phyloP scores from a whole-genome alignment of 2,888 invertebrate genomes.

The Ophion slaviceki region DNA sequence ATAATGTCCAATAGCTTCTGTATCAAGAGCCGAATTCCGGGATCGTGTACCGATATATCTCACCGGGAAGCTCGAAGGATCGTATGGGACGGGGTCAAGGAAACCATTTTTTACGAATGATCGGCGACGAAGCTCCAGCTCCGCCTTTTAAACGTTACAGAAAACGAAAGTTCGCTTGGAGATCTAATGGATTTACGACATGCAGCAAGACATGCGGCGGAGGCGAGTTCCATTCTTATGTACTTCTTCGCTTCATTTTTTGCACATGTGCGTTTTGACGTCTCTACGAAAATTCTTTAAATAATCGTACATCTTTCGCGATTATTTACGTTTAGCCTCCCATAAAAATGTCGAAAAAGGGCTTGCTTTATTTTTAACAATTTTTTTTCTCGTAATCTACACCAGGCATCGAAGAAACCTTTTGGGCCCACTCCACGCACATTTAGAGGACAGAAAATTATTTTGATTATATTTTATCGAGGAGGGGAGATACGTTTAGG shows the following conservation, averaged over 20 bases:
- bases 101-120: conserved; percentile 56
- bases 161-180: conserved; percentile 89
- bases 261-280: not conserved
- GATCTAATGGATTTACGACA: conserved; percentile 90
- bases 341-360: too few species aligned
- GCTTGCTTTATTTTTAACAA: too few species aligned
- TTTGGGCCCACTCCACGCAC: too few species aligned
- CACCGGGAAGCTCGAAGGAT: conserved; percentile 85
- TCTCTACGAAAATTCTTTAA: not conserved
- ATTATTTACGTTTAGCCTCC: too few species aligned
- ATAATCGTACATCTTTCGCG: not conserved
- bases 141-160: conserved; percentile 70
- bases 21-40: conserved; percentile 94
- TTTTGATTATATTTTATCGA: too few species aligned
- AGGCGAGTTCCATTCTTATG: conserved; percentile 83
- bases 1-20: conserved; percentile 86
- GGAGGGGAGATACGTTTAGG: too few species aligned
- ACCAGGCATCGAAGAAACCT: too few species aligned
- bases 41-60: conserved; percentile 94
- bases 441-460: too few species aligned
- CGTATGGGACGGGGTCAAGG: conserved; percentile 30
- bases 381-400: too few species aligned
- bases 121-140: conserved; percentile 64
- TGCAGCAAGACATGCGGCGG: conserved; percentile 94
- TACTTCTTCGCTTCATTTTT: conserved; percentile 39